Evolutionary conservation across 2,888 invertebrate genomes (phyloP), one percentile per base, ranked within the genome.

Genomic region (Orthosia gracilis): DNA sequence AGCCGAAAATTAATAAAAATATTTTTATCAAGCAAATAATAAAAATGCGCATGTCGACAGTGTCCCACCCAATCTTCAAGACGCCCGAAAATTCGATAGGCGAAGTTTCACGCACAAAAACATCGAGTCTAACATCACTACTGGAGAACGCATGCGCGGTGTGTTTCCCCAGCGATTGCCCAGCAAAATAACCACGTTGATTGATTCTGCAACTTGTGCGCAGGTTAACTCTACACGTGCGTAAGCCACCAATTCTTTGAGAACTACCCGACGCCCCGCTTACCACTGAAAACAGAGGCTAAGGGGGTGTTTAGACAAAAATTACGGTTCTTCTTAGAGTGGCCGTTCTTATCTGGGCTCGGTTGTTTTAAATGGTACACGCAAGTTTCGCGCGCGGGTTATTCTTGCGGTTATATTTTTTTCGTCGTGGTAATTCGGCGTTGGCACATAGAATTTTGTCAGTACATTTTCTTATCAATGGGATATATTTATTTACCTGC

Each of bases 201-300:
- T 95, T 96, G 96, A 95, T 96, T 96, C 95, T 93, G 92, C 91
- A 94, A 95, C 92, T 95, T 94, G 93, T 91, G 94, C 95, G 93
- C 94, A 95, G 95, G 95, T 94, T 94, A 94, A 83, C 87, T 86
- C 82, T 84, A 83, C 90, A 93, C 91, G 91, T 92, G 92, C 92
- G 91, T 91, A 92, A 92, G 92, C 90, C 87, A 80, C 92, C 92
- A 92, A 89, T 85, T 85, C 85, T 85, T 78, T 77, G 83, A 89
- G 91, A 88, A 80, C 92, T 86, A 78, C 87, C 88, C 80, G 87
- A 81, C 82, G 83, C 85, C 82, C 64, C 73, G 82, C 84, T 88
- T 78, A 52, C 82, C 68, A 65, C 66, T 63, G 78, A 82, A 80
- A 67, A 72, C 70, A 68, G 71, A 70, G 62, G 76, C 63, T 71